Evolutionary conservation across 2,797 vertebrate species (phyloP).

Genomic region (Malurus splendens): DNA sequence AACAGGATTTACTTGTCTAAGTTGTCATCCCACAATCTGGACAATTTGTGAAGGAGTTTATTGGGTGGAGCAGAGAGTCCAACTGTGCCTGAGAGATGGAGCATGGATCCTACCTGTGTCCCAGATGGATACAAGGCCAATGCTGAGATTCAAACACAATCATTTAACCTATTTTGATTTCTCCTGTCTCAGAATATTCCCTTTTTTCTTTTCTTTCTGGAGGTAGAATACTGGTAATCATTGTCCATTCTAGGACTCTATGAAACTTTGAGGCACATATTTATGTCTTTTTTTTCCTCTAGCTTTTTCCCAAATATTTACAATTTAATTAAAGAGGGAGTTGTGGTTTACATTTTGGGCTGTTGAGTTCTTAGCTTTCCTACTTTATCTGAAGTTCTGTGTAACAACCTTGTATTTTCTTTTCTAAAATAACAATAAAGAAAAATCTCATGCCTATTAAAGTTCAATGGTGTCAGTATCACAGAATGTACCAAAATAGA

Average conservation of each 20-base stretch:
- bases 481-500: not conserved
- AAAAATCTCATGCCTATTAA: not conserved
- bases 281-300: not conserved
- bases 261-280: rapidly evolving
- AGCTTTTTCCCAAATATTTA: not conserved
- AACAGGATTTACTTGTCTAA: not conserved
- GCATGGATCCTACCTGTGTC: not conserved
- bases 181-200: not conserved
- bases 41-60: not conserved
- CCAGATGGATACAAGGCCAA: not conserved
- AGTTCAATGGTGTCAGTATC: not conserved
- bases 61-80: not conserved
- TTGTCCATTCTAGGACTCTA: not conserved
- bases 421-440: not conserved
- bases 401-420: not conserved
- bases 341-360: not conserved
- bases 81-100: rapidly evolving
- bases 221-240: not conserved
- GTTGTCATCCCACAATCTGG: not conserved
- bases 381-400: not conserved
- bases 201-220: no score
- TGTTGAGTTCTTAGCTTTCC: not conserved
- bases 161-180: not conserved
- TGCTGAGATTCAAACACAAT: not conserved
- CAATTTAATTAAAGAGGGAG: not conserved